Conservation (phyloP, 2,113 vertebrate species). For the Ailuropoda melanoleuca region DNA sequence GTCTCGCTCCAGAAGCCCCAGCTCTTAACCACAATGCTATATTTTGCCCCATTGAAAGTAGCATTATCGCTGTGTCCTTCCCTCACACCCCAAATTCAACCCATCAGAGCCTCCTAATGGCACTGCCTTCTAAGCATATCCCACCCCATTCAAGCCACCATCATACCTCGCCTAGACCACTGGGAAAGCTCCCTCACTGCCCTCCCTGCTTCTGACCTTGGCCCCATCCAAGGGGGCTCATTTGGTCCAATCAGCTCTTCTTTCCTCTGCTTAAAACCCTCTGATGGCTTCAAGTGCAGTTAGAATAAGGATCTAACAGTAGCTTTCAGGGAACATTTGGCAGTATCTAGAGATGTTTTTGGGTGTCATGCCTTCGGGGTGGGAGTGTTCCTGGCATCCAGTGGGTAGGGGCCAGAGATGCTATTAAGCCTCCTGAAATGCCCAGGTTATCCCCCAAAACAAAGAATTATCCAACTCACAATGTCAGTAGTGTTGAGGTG, state of each 20-base stretch:
- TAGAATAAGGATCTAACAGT: background rate
- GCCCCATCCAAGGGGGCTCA: too few relatives aligned
- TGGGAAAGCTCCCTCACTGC: accelerated
- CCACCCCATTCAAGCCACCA: background rate
- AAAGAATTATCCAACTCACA: background rate
- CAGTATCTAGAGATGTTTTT: background rate
- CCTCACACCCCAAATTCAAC: background rate
- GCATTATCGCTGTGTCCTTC: background rate
- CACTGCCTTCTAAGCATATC: background rate
- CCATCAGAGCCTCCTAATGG: background rate
- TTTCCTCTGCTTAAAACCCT: background rate
- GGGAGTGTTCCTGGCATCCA: background rate
- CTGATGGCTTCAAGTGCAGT: background rate
- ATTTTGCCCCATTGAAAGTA: background rate
- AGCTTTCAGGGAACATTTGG: background rate
- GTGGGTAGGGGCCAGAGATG: background rate
- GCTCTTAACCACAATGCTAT: background rate
- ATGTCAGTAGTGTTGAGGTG: background rate
- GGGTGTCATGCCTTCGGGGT: background rate
- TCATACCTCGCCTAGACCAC: background rate
- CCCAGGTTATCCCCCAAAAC: background rate
- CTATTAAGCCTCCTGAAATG: background rate
- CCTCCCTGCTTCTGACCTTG: background rate
- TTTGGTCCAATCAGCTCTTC: background rate
- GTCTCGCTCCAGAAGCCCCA: background rate